Conservation (phyloP, 92 coral and sea anemone genomes). For the Pocillopora grandis region DNA sequence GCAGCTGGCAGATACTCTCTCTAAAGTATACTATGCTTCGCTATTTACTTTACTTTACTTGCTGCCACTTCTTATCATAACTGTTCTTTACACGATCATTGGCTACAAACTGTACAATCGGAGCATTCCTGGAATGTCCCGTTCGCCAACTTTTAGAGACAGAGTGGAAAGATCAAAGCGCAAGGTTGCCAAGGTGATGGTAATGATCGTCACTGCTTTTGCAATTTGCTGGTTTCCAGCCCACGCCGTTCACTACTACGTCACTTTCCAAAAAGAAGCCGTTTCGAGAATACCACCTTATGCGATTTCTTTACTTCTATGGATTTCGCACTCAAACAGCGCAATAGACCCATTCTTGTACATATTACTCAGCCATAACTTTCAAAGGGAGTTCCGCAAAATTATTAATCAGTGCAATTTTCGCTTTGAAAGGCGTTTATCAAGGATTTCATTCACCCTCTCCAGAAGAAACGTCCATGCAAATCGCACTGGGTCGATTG, state of each 20-base stretch:
- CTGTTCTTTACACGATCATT: conserved; percentile 53
- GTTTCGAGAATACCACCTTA: conserved; percentile 19
- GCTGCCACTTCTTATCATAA: conserved; percentile 47
- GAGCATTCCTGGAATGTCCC: conserved; percentile 52
- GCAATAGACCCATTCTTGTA: conserved; percentile 65
- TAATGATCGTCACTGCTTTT: conserved; percentile 54
- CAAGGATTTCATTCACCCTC: conserved; percentile 8
- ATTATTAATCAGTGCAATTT: conserved; percentile 20
- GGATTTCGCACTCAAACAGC: conserved; percentile 69
- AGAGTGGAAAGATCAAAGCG: conserved; percentile 41
- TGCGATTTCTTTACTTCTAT: conserved; percentile 35
- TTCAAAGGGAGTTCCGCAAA: conserved; percentile 60
- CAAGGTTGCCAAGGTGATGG: conserved; percentile 61
- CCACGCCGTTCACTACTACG: conserved; percentile 50
- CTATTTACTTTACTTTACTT: conserved; percentile 54
- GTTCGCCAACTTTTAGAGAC: conserved; percentile 6
- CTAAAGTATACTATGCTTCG: conserved; percentile 44
- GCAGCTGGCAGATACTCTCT: conserved; percentile 13
- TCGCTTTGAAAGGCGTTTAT: conserved; percentile 5
- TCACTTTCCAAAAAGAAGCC: conserved; percentile 23
- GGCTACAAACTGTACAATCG: conserved; percentile 51
- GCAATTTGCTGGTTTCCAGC: conserved; percentile 78
- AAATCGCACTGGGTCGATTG: conserved; percentile 2
- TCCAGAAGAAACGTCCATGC: conserved; percentile 11
- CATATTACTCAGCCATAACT: conserved; percentile 59